Percentiles rank a stretch among this genome's conserved stretches.
These are phyloP conservation scores for Phortica variegata DNA, from an alignment of 1,140 invertebrate species.

Conservation along the genomic window DNA sequence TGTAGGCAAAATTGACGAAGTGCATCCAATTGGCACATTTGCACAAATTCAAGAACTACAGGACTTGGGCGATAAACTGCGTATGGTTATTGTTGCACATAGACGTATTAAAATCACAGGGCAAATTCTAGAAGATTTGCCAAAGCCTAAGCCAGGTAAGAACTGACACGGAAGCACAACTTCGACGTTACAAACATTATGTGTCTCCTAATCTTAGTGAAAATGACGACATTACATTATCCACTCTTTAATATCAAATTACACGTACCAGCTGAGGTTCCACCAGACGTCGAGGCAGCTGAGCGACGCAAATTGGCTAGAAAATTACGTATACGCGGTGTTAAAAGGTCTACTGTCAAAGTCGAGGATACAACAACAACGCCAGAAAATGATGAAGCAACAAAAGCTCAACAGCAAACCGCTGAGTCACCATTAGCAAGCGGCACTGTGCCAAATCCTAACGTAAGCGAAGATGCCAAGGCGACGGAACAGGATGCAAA, in stretches of 20 bases:
- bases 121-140: slow-evolving; percentile 72
- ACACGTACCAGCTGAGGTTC: slow-evolving; percentile 55
- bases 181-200: slow-evolving; percentile 27
- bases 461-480: neutral
- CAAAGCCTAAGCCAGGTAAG: slow-evolving; percentile 56
- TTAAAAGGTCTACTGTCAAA: slow-evolving; percentile 8
- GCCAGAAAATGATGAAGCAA: slow-evolving; percentile 14
- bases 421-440: slow-evolving; percentile 23
- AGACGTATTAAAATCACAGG: slow-evolving; percentile 80
- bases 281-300: slow-evolving; percentile 24
- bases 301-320: slow-evolving; percentile 33
- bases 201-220: slow-evolving; percentile 43
- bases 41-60: slow-evolving; percentile 98
- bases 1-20: slow-evolving; percentile 80
- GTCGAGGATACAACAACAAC: neutral
- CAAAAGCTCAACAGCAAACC: slow-evolving; percentile 10
- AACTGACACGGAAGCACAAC: slow-evolving; percentile 10
- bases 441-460: slow-evolving; percentile 6
- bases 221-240: slow-evolving; percentile 57
- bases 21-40: slow-evolving; percentile 93
- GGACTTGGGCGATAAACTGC: slow-evolving; percentile 87
- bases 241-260: slow-evolving; percentile 57
- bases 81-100: slow-evolving; percentile 93
- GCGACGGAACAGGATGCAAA: neutral
- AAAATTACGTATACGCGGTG: slow-evolving; percentile 58